Base-by-base conservation (phyloP, 1,140 invertebrate species). In the Drosophila ironensis region DNA sequence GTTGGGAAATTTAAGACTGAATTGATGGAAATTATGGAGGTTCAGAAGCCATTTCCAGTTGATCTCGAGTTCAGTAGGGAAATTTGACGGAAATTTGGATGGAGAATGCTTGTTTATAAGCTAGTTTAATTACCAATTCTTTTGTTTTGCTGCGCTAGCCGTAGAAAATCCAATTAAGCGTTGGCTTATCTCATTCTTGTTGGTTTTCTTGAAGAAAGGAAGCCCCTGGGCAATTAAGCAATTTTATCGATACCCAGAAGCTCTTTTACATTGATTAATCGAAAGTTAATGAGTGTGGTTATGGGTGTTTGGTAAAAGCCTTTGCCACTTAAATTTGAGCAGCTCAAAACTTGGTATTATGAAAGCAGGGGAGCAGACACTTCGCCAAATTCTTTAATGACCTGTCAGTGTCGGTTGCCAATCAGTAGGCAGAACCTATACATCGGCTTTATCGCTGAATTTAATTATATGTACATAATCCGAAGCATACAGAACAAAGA, bases 241-340 rank as follows among this genome's bases (percentile, higher is more conserved):
- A 41, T 59, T 54, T 41, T 11, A 12, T 9, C 7, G 7, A 24
- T 16, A 28, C 14, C 54, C 56, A 59, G 11, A 22, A 59, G 56
- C 35, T 12, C 7, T 41, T 40, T 4, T 0, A 17, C 8, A 12
- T 8, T 59, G 56, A 59, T 56, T 59, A 59, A 59, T 59, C 19
- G 56, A 59, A 59, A 59, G 56, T 59, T 59, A 56, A 59, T 59
- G 19, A 56, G 28, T 11, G 9, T 3, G 9, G n/a, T 59, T 28
- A 51, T 14, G 16, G 19, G 3, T 20, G 9, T 30, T 30, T 12
- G 20, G 37, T 22, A 59, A 46, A n/a, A 35, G 28, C 17, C 35
- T 28, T 57, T 27, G 4, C 17, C 17, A 24, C 9, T n/a, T 19
- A 3, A 17, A 5, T 27, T 41, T 25, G 38, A 19, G 3, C 16